Base-by-base conservation (phyloP, 1,140 invertebrate genomes). In the Heliconius hewitsoni region DNA sequence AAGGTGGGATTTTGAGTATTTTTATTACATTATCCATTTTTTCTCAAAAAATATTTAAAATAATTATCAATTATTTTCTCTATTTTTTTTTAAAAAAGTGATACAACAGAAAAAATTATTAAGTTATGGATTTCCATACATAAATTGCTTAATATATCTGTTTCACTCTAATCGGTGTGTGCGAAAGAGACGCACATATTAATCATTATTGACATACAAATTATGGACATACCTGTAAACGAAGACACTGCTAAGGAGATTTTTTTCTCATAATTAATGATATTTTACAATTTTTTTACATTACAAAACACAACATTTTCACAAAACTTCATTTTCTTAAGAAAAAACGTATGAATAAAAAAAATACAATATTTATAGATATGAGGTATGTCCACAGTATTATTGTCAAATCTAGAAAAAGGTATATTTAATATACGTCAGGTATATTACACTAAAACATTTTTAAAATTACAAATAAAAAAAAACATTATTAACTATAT, bases 401-500 rank as follows among this genome's bases (percentile, higher is more conserved):
- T 66, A 66, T 66, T 66, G 60, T 66, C 60, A 66, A 11, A 2
- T 66, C 60, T 30, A 27, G 9, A 57, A 57, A 57, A 57, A 11
- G 19, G 27, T 66, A 66, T 27, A 66, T 66, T 27, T 66, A 27
- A 66, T 66, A 66, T 66, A 66, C 60, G 30, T 66, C 60, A 16
- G 60, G 60, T 66, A 30, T 66, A 30, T 66, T 85, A 89, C 85
- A 84, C 85, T 88, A 89, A 52, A 90, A 89, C 87, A 89, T 85
- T 87, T 86, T 87, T 81, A 82, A 89, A 86, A 87, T 85, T 90
- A 66, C 60, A 66, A 66, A 66, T 89, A 93, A 90, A 88, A 86
- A 90, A 88, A 84, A 83, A 85, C 84, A 82, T 86, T 87, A 87
- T 88, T 89, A 84, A 89, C 89, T 94, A 92, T 87, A 85, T 88